Percentiles rank a stretch among this genome's conserved stretches.
These are phyloP conservation scores for Thripadectes ignobilis DNA, from an alignment of 2,797 vertebrate genomes.

Conservation along the genomic window DNA sequence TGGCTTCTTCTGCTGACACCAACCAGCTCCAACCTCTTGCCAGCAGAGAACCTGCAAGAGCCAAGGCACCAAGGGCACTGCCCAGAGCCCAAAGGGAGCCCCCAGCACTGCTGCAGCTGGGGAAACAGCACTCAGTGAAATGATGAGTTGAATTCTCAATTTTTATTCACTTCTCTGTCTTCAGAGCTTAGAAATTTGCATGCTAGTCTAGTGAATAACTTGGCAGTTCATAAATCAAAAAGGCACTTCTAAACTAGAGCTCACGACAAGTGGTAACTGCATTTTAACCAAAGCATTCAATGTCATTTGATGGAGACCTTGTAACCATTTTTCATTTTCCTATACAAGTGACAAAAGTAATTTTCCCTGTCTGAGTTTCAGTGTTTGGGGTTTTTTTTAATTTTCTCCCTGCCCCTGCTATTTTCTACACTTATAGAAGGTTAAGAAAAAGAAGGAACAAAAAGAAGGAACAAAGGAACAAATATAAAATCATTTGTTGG, in stretches of 20 bases:
- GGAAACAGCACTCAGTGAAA: neutral
- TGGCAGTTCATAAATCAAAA: constrained; percentile 7
- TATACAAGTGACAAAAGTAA: neutral
- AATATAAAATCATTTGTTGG: neutral
- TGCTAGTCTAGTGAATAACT: neutral
- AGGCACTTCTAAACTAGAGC: neutral
- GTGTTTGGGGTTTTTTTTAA: neutral
- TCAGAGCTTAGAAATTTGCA: neutral
- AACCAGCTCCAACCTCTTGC: neutral
- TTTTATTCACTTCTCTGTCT: neutral
- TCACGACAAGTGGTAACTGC: neutral
- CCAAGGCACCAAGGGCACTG: neutral
- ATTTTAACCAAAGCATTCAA: neutral
- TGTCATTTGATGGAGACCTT: neutral
- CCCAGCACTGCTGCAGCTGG: neutral
- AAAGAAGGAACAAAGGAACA: neutral
- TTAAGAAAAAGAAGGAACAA: neutral
- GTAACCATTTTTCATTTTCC: neutral
- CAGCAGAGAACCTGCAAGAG: neutral
- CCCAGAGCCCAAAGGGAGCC: neutral
- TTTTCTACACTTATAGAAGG: neutral
- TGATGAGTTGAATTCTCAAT: neutral
- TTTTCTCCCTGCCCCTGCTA: neutral
- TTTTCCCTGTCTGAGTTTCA: neutral
- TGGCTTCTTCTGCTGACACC: neutral